Evolutionary conservation across 2,113 vertebrate species (phyloP).

Genomic region (Oxyura jamaicensis): DNA sequence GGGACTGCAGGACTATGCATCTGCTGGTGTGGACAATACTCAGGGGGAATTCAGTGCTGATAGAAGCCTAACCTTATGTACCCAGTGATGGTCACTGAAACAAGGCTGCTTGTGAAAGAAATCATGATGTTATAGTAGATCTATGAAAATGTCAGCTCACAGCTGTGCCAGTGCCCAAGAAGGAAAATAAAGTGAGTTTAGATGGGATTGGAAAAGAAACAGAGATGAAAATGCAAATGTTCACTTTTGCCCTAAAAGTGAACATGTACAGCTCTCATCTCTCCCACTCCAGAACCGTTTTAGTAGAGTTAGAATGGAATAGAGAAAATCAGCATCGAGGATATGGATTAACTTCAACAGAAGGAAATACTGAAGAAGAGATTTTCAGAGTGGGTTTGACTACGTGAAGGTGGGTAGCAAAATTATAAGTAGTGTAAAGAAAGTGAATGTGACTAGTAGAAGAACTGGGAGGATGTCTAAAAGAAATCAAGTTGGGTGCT

Average conservation of each 20-base stretch:
- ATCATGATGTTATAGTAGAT: background rate
- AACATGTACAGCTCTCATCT: background rate
- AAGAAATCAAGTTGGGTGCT: background rate
- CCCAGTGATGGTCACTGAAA: no score
- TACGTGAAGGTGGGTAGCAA: background rate
- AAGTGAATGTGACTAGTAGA: background rate
- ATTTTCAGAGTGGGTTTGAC: background rate
- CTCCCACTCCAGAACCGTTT: background rate
- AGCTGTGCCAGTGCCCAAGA: background rate
- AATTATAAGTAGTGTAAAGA: background rate
- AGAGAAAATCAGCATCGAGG: background rate
- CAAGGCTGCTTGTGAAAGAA: background rate
- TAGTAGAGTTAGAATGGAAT: background rate
- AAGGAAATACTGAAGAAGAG: background rate
- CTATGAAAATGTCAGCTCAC: background rate
- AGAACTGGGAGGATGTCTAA: background rate
- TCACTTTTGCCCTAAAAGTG: background rate
- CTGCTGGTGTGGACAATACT: background rate
- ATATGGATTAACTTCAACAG: background rate
- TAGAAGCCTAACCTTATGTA: rapidly evolving
- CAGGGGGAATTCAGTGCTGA: background rate
- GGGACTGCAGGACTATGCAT: background rate
- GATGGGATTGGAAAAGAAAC: background rate
- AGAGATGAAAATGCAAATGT: background rate
- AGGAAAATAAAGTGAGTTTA: background rate